Evolutionary conservation across 2,888 invertebrate genomes (phyloP), one percentile per base, ranked within the genome.

Genomic region (Brachypalpus laphriformis): DNA sequence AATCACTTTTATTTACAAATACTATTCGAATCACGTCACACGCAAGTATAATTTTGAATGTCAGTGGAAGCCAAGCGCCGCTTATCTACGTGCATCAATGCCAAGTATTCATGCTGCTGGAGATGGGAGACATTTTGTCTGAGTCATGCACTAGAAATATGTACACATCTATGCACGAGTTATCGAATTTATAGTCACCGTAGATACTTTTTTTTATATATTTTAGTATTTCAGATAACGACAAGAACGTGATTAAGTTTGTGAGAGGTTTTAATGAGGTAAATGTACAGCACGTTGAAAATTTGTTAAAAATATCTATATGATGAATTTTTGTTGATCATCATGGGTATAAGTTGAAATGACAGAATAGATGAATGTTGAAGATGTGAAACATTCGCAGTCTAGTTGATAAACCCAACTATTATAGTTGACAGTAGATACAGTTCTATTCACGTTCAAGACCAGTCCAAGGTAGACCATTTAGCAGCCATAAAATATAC

Each of bases 51-150:
- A 56, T 74, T 47, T 57, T 56, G 63, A 78, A 70, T 77, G 61
- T 56, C 77, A 77, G 63, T 77, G 20, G 25, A 20, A 71, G 25
- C 37, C 47, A 78, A 65, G 47, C 71, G 63, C 63, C 57, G 37
- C 47, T 56, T 54, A 47, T 54, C 70, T 77, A 70, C 54, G 54
- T 65, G 63, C 47, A 71, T 71, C 37, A 71, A 56, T 74, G 74
- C 8, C 63, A 45, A 18, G 54, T 18, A 18, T 56, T 16, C 7
- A 5, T 11, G 11, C 9, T 11, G 11, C 11, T 49, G 7, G n/a
- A 22, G 49, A 49, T 11, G 11, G 45, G 18, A 61, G 45, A 45
- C 16, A 20, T 61, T 47, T 59, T 65, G 20, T n/a, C 51, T 56
- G 70, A 56, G 70, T 70, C 56, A 45, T 28, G 20, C 6, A 25